phyloP scores from a whole-genome alignment of 2,888 invertebrate genomes.

The Halictus quadricinctus region DNA sequence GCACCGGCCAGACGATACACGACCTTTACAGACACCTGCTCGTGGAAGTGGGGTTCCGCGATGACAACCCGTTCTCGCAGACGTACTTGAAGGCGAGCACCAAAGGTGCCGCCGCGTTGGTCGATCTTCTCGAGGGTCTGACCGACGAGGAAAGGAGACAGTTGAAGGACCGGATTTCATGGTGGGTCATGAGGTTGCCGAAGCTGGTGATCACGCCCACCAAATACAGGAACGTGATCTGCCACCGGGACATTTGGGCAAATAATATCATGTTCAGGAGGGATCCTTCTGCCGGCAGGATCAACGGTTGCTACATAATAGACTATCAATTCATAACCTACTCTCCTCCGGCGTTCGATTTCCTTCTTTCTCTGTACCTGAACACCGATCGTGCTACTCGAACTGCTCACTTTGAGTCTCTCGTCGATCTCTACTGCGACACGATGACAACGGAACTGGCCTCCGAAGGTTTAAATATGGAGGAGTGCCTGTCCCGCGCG shows the following conservation, averaged over 20 bases:
- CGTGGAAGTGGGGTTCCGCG: conserved; percentile 57
- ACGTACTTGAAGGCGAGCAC: conserved; percentile 32
- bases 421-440: conserved; percentile 68
- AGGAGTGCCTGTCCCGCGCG: conserved; percentile 56
- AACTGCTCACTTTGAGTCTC: conserved; percentile 62
- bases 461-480: conserved; percentile 55
- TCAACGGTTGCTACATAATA: conserved; percentile 69
- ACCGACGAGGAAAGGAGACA: conserved; percentile 53
- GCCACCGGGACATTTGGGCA: conserved; percentile 77
- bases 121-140: conserved; percentile 58
- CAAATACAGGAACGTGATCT: conserved; percentile 68
- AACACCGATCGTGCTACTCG: conserved; percentile 67
- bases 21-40: conserved; percentile 64
- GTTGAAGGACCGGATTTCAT: conserved; percentile 55
- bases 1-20: conserved; percentile 51
- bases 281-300: conserved; percentile 46
- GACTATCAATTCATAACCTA: conserved; percentile 73
- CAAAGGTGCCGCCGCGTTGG: conserved; percentile 45
- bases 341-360: conserved; percentile 73
- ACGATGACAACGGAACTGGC: conserved; percentile 47
- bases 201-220: conserved; percentile 49
- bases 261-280: conserved; percentile 77
- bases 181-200: conserved; percentile 46
- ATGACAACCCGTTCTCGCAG: conserved; percentile 22
- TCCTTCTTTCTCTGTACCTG: conserved; percentile 69